A percentile compares a stretch with the other conserved stretches of the same genome.
Conservation (phyloP, 2,888 invertebrate species). For the Slavum lentiscoides region DNA sequence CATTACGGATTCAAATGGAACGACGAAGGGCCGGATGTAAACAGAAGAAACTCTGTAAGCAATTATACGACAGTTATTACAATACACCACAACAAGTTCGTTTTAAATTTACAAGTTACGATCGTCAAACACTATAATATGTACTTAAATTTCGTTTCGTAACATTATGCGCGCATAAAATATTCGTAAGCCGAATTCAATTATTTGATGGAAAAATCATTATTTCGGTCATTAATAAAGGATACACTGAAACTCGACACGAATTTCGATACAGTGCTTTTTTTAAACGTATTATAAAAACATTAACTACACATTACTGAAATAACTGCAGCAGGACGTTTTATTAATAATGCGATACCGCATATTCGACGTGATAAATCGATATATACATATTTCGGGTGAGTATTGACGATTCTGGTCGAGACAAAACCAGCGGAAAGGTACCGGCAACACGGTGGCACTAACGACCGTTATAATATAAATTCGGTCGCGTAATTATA, state of each 20-base stretch:
- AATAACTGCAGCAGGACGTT: too few relatives aligned
- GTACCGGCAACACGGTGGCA: background rate
- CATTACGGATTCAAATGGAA: background rate
- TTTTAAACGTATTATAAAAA: too few relatives aligned
- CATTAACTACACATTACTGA: too few relatives aligned
- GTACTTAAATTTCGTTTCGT: too few relatives aligned
- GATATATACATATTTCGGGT: too few relatives aligned
- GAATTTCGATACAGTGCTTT: background rate
- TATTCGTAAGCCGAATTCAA: background rate
- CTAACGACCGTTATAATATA: conserved; percentile 15
- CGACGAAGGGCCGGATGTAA: conserved; percentile 6
- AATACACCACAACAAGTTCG: background rate
- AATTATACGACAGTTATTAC: conserved; percentile 3
- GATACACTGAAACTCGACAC: background rate
- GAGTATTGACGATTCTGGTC: background rate
- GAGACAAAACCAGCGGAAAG: background rate
- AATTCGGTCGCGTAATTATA: conserved; percentile 18
- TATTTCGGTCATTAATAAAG: background rate
- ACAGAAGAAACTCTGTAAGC: conserved; percentile 9
- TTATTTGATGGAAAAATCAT: too few relatives aligned
- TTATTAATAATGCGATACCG: too few relatives aligned
- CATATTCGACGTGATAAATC: background rate
- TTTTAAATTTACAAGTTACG: background rate
- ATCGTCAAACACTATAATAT: background rate
- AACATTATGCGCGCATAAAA: background rate